Base-by-base conservation (phyloP, 2,113 vertebrate species). In the Elachura formosa region DNA sequence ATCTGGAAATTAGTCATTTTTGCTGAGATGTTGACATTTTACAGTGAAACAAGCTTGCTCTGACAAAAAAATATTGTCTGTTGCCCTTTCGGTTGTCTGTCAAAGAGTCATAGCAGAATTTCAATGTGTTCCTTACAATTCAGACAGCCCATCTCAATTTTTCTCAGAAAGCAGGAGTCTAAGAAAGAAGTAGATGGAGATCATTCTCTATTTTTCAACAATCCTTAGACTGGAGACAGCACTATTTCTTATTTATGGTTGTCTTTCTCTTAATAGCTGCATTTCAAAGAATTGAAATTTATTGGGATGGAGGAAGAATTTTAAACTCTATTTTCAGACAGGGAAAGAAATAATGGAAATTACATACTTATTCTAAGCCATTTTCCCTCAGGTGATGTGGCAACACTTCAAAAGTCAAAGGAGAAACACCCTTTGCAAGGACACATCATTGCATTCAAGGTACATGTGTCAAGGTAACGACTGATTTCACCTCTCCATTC, bases 361-460 rank as follows among this genome's bases (percentile, higher is more conserved):
- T 33, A 7, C 36, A 33, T 66, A 45, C 45, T 33, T 84, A n/a
- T 11, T 80, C 34, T 49, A 69, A 64, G 40, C 28, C 43, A 11
- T 68, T 76, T 93, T 78, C 12, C 54, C 54, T 63, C 69, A 98
- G 98, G 54, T 98, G 88, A 52, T 84, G 17, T 96, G 93, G 96
- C 97, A 98, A 82, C 95, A 96, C 63, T 96, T 86, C 92, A 97
- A 98, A 98, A 62, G 93, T 98, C 41, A 98, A 97, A 90, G 97
- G 98, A 93, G 97, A 98, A 49, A 94, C 88, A 52, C 97, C 97
- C 14, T 40, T 82, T n/a, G 95, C 96, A 88, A 97, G 96, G 58
- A 96, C 76, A 28, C 56, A 85, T 73, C 97, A 98, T 72, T 38
- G 96, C 88, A 20, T 97, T 98, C 76, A 97, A 94, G 40, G 92